Base-by-base conservation (phyloP, 2,797 vertebrate genomes). In the Rallus crepitans region DNA sequence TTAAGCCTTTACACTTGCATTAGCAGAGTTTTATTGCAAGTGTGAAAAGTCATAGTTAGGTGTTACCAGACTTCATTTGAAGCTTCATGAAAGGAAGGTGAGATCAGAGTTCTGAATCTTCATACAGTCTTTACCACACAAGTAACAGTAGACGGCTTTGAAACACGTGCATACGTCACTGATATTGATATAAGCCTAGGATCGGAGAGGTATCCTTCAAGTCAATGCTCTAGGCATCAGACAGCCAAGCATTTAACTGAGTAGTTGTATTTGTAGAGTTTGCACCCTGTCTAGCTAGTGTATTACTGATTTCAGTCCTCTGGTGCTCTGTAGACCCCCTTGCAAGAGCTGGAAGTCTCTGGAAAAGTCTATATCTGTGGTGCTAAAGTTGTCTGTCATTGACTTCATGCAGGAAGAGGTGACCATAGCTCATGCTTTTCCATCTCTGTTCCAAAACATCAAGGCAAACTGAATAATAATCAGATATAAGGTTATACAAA, bases 101-200 rank as follows among this genome's bases (percentile, higher is more conserved):
- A 82, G 27, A 64, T 48, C 11, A 24, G 55, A 37, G 28, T 23
- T 40, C 2, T 47, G 40, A 53, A 15, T 86, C 6, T n/a, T 40
- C n/a, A 24, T 31, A 2, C 8, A 42, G 27, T 30, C 45, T 61
- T 28, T 37, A 11, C 30, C 11, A 27, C 24, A 4, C 1, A 15
- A 45, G 40, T 2, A n/a, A 31, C 2, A 30, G 25, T 1, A 68
- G 68, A 23, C 18, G 21, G 27, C 61, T 48, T 33, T 50, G 14
- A 15, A 71, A 28, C 11, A 15, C 9, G 7, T 73, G 40, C 2
- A 0, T 19, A 1, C 0, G 3, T 6, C 5, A 1, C 2, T 23
- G 39, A 13, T 1, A 1, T 23, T 15, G 47, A 16, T 42, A 21
- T 0, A 4, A 31, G 12, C 19, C 52, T 21, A 47, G 47, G n/a